Evolutionary conservation across 2,888 invertebrate species (phyloP).

Genomic region (Sialis fuliginosa): DNA sequence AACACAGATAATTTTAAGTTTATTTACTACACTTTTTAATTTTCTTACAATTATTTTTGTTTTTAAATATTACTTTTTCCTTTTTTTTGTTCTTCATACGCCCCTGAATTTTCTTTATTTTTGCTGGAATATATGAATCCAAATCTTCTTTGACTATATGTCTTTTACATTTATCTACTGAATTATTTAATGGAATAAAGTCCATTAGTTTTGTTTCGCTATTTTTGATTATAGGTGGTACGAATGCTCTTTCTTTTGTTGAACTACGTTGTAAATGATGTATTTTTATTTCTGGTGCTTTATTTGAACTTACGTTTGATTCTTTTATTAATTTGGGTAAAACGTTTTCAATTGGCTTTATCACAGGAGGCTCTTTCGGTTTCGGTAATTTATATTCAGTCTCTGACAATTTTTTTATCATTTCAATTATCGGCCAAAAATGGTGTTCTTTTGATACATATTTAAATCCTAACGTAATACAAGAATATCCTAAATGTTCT

Average conservation of each 20-base stretch:
- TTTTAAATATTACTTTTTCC: neutral
- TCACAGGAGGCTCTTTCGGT: neutral
- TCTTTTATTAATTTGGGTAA: neutral
- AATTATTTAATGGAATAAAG: neutral
- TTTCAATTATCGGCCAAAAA: neutral
- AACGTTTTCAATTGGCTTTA: neutral
- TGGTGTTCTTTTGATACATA: neutral
- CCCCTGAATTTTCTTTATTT: neutral
- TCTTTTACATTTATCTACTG: neutral
- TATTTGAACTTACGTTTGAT: neutral
- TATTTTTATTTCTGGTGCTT: neutral
- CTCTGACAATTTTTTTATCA: neutral
- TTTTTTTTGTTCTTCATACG: neutral
- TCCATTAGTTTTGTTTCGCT: neutral
- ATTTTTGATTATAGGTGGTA: neutral
- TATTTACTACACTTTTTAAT: neutral
- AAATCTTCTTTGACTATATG: neutral
- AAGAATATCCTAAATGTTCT: neutral
- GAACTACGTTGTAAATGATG: neutral
- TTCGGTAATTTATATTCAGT: neutral
- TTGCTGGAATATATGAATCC: neutral
- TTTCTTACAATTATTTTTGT: neutral
- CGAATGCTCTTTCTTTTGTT: neutral
- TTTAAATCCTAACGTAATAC: conserved; percentile 3
- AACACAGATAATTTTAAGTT: neutral